Evolutionary conservation across 2,113 vertebrate genomes (phyloP).

Genomic region (Pelvicachromis taeniatus): DNA sequence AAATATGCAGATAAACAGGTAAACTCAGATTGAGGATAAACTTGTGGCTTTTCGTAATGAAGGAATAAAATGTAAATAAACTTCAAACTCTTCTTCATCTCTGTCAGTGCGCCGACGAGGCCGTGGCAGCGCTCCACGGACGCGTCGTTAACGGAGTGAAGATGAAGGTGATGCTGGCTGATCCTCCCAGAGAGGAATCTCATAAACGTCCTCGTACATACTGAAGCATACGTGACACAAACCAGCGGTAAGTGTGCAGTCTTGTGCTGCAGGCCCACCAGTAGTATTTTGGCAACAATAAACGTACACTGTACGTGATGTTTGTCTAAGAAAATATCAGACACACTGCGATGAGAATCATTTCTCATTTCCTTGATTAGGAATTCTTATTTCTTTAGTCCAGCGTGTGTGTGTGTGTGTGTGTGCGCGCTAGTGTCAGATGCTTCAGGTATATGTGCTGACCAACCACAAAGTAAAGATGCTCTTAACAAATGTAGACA

Average conservation of each 20-base stretch:
- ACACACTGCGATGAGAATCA: background rate
- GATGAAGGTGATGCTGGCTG: slow-evolving; percentile 93
- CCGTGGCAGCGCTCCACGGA: slow-evolving; percentile 83
- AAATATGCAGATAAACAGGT: slow-evolving; percentile 87
- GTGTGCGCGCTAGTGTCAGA: background rate
- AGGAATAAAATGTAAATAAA: background rate
- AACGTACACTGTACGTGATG: background rate
- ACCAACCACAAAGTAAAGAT: background rate
- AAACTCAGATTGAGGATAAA: background rate
- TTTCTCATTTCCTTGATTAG: background rate
- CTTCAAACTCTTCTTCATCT: background rate
- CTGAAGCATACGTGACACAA: slow-evolving; percentile 37
- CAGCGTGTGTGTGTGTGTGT: rapidly evolving
- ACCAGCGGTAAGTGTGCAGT: slow-evolving; percentile 25
- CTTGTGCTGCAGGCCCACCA: background rate
- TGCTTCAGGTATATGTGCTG: background rate
- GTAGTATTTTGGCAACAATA: rapidly evolving
- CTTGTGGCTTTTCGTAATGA: background rate
- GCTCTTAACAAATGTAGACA: rapidly evolving
- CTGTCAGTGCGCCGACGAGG: slow-evolving; percentile 81
- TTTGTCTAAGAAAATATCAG: background rate
- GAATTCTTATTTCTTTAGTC: background rate
- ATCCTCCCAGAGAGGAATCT: slow-evolving; percentile 88
- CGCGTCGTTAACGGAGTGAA: slow-evolving; percentile 89
- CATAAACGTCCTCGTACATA: slow-evolving; percentile 92